These are phyloP conservation scores for Oryzias javanicus DNA, from an alignment of 2,113 vertebrate species.

Conservation along the genomic window DNA sequence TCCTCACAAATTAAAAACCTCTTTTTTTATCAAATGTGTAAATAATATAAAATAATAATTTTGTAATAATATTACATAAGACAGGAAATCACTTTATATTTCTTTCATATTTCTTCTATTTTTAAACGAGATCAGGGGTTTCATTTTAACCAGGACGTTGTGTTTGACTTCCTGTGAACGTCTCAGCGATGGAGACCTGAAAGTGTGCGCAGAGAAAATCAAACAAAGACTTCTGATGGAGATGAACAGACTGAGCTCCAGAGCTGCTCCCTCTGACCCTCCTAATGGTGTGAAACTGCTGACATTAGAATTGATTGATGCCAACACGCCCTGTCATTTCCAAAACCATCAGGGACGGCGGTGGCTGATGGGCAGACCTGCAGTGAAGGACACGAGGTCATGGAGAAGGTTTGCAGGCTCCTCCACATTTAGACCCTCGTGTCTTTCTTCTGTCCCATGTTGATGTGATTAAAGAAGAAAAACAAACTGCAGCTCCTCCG, in stretches of 20 bases:
- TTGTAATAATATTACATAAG: no score
- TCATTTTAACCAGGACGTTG: no score
- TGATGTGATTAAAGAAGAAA: conserved; percentile 4
- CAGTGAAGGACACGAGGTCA: conserved; percentile 20
- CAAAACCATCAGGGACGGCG: conserved; percentile 20
- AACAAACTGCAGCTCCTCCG: not conserved
- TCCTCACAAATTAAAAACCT: no score
- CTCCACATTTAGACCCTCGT: not conserved
- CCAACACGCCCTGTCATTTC: conserved; percentile 50
- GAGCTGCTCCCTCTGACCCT: conserved; percentile 17
- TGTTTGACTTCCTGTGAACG: no score
- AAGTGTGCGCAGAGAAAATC: no score
- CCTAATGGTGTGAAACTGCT: conserved; percentile 46
- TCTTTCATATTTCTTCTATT: no score
- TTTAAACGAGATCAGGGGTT: no score
- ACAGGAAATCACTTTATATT: no score
- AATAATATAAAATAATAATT: no score
- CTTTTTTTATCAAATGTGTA: no score
- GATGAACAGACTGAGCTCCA: not conserved
- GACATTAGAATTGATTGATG: conserved; percentile 70
- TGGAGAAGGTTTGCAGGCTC: conserved; percentile 7
- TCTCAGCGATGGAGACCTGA: not conserved
- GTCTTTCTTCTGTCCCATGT: conserved; percentile 4
- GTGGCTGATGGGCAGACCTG: conserved; percentile 27
- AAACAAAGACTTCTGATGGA: conserved; percentile 3